Conservation (phyloP, 2,797 vertebrate species). For the Meda fulgida region DNA sequence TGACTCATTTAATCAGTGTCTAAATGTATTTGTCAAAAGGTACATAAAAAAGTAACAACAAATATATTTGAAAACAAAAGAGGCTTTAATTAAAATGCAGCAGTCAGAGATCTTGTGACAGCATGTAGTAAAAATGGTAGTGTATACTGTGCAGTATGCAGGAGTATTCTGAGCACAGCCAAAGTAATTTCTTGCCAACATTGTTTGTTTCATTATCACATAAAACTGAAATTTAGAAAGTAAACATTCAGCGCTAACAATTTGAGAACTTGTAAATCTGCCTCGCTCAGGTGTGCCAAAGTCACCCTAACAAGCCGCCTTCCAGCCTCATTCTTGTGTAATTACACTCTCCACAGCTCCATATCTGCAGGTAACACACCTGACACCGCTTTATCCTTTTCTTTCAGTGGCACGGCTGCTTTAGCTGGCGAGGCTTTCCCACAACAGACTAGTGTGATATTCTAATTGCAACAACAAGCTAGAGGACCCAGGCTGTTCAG, state of each 20-base stretch:
- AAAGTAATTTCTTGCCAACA: neutral
- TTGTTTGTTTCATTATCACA: conserved; percentile 5
- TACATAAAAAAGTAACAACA: no score
- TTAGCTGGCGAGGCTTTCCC: conserved; percentile 11
- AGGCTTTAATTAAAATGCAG: neutral
- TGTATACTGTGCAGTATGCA: neutral
- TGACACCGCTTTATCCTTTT: neutral
- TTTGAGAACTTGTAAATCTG: conserved; percentile 13
- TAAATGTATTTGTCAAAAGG: neutral
- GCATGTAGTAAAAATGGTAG: neutral
- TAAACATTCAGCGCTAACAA: conserved; percentile 20
- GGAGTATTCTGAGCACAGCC: neutral
- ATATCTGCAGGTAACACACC: conserved; percentile 48
- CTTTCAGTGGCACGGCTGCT: conserved; percentile 16
- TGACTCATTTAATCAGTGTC: neutral
- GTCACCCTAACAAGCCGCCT: conserved; percentile 19
- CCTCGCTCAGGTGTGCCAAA: conserved; percentile 11
- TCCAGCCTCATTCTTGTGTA: conserved; percentile 28
- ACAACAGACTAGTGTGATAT: neutral
- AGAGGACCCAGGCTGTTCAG: neutral
- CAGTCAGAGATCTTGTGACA: neutral
- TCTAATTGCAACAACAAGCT: conserved; percentile 24
- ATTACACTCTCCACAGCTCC: conserved; percentile 15
- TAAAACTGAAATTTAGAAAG: conserved; percentile 11
- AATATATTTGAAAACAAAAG: neutral